A percentile compares a stretch with the other conserved stretches of the same genome.
phyloP scores from a whole-genome alignment of 2,888 invertebrate species.

The Tiphia femorata region DNA sequence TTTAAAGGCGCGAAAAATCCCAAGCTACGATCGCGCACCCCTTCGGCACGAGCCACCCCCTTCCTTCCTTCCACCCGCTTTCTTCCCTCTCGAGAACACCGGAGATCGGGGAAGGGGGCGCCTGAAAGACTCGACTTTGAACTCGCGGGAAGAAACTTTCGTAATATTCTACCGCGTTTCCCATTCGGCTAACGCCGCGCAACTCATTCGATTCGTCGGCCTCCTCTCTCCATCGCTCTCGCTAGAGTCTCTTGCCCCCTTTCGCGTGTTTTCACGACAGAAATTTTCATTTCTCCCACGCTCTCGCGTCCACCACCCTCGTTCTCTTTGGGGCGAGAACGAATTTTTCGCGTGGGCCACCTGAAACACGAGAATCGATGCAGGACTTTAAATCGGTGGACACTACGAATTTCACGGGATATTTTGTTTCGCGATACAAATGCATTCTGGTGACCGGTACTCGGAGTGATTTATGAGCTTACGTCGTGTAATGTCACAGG shows the following conservation, averaged over 20 bases:
- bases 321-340: neutral
- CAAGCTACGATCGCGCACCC: constrained; percentile 23
- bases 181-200: constrained; percentile 16
- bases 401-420: too few species aligned
- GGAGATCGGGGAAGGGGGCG: neutral
- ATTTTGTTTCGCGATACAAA: too few species aligned
- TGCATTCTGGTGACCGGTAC: too few species aligned
- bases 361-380: too few species aligned
- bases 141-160: constrained; percentile 39
- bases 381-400: too few species aligned
- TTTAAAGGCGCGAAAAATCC: constrained; percentile 37
- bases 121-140: constrained; percentile 18
- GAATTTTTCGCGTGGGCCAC: neutral
- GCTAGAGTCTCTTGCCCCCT: neutral
- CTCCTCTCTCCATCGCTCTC: neutral
- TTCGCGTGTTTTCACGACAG: constrained; percentile 10
- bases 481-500: too few species aligned
- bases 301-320: constrained; percentile 18
- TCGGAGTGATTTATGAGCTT: too few species aligned
- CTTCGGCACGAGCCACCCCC: constrained; percentile 13
- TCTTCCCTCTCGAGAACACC: too few species aligned
- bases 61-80: too few species aligned
- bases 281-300: constrained; percentile 36
- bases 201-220: neutral
- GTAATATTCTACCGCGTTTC: constrained; percentile 32